Percentiles rank a stretch among this genome's conserved stretches.
Evolutionary conservation across 2,888 invertebrate species (phyloP).

Genomic region (Coronaproctus castanopsis): DNA sequence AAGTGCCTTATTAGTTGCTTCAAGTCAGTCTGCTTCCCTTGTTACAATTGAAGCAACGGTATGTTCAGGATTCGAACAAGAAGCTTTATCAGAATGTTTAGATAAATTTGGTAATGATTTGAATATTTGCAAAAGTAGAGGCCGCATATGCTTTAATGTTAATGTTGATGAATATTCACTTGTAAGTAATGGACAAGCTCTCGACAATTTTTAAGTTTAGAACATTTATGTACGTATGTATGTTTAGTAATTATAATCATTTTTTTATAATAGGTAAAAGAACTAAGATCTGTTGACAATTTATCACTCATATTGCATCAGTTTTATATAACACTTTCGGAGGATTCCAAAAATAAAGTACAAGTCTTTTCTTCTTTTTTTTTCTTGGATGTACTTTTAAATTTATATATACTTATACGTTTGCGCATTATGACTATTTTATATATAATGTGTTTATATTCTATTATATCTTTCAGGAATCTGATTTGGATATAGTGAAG

Average conservation of each 20-base stretch:
- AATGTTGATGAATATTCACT: slow-evolving; percentile 12
- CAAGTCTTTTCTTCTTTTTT: no score
- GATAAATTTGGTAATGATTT: slow-evolving; percentile 18
- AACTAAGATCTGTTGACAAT: slow-evolving; percentile 18
- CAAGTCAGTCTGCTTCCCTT: not conserved
- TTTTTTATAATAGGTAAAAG: slow-evolving; percentile 9
- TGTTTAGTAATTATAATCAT: not conserved
- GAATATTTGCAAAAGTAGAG: slow-evolving; percentile 15
- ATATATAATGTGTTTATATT: not conserved
- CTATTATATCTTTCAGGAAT: slow-evolving; percentile 9
- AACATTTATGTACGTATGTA: no score
- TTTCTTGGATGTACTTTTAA: no score
- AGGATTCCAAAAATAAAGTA: not conserved
- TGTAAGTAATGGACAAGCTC: slow-evolving; percentile 12
- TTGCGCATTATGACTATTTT: no score
- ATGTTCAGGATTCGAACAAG: slow-evolving; percentile 19
- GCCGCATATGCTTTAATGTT: slow-evolving; percentile 20
- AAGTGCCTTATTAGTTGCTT: not conserved
- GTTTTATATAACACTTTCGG: slow-evolving; percentile 11
- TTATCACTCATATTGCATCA: slow-evolving; percentile 15
- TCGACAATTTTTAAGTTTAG: not conserved
- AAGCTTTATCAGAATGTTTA: slow-evolving; percentile 13
- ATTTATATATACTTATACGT: no score
- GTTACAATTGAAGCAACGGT: slow-evolving; percentile 19
- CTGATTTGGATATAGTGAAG: slow-evolving; percentile 13